Percentiles rank a stretch among this genome's conserved stretches.
Evolutionary conservation across 2,888 invertebrate genomes (phyloP).

Genomic region (Apamea anceps): DNA sequence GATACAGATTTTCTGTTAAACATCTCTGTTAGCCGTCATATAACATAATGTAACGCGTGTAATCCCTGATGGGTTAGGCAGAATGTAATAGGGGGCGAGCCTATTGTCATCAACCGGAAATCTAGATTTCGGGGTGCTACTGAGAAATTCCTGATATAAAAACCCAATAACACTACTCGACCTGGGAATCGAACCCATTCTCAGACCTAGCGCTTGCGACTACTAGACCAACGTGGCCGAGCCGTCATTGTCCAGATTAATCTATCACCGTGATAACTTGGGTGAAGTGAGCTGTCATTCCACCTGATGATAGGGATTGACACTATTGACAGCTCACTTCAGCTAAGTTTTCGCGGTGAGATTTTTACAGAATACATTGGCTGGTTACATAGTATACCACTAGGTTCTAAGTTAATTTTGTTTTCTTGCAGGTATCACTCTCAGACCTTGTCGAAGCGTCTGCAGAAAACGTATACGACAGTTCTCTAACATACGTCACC

Average conservation of each 20-base stretch:
- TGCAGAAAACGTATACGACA: slow-evolving; percentile 81
- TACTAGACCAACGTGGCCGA: too few relatives aligned
- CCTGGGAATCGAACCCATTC: too few relatives aligned
- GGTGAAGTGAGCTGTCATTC: background rate
- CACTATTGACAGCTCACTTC: background rate
- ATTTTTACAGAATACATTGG: too few relatives aligned
- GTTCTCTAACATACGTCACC: slow-evolving; percentile 88
- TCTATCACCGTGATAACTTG: too few relatives aligned
- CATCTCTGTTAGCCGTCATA: background rate
- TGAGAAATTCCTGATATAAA: background rate
- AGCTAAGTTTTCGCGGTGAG: background rate
- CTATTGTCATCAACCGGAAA: background rate
- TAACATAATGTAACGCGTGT: background rate
- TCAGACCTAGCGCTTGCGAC: too few relatives aligned
- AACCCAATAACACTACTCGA: background rate
- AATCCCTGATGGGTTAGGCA: too few relatives aligned
- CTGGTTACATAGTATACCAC: background rate
- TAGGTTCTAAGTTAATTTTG: background rate
- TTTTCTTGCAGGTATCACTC: slow-evolving; percentile 87
- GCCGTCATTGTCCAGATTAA: too few relatives aligned
- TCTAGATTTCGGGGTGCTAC: too few relatives aligned
- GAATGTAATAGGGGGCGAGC: background rate
- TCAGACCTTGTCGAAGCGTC: slow-evolving; percentile 85
- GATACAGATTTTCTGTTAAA: background rate
- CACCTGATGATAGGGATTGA: background rate